Conservation (phyloP, 2,113 vertebrate genomes). For the Stegastes partitus region DNA sequence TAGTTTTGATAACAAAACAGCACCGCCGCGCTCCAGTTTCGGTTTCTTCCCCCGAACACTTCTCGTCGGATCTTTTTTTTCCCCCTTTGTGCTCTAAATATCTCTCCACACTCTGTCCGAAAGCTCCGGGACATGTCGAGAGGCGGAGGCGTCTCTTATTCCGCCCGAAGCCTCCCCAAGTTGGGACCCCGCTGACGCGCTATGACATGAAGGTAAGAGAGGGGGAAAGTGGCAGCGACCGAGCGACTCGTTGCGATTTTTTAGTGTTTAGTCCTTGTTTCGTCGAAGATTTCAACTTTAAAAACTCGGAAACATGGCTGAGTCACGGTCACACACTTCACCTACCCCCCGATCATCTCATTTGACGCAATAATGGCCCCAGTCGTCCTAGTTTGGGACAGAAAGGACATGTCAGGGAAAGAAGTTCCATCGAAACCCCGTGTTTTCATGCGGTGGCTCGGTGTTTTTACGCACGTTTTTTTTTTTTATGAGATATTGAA, state of each 20-base stretch:
- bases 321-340: slow-evolving; percentile 77
- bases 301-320: slow-evolving; percentile 69
- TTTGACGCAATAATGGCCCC: slow-evolving; percentile 73
- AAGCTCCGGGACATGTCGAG: slow-evolving; percentile 72
- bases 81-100: background rate
- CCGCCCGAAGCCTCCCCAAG: slow-evolving; percentile 67
- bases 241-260: background rate
- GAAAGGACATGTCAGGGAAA: slow-evolving; percentile 27
- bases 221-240: slow-evolving; percentile 17
- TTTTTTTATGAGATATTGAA: background rate
- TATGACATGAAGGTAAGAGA: slow-evolving; percentile 81
- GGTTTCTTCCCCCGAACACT: background rate
- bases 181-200: slow-evolving; percentile 75
- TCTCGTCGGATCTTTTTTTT: background rate
- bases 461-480: slow-evolving; percentile 2
- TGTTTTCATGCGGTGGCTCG: slow-evolving; percentile 10
- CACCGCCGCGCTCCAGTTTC: slow-evolving; percentile 1
- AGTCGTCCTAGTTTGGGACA: slow-evolving; percentile 58
- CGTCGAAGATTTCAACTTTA: slow-evolving; percentile 46
- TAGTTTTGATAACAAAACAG: slow-evolving; percentile 59
- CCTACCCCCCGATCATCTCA: slow-evolving; percentile 34
- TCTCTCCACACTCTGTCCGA: slow-evolving; percentile 1
- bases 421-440: background rate
- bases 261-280: background rate
- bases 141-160: slow-evolving; percentile 69